Conservation (phyloP, 2,797 vertebrate species). For the Sylvilagus floridanus region DNA sequence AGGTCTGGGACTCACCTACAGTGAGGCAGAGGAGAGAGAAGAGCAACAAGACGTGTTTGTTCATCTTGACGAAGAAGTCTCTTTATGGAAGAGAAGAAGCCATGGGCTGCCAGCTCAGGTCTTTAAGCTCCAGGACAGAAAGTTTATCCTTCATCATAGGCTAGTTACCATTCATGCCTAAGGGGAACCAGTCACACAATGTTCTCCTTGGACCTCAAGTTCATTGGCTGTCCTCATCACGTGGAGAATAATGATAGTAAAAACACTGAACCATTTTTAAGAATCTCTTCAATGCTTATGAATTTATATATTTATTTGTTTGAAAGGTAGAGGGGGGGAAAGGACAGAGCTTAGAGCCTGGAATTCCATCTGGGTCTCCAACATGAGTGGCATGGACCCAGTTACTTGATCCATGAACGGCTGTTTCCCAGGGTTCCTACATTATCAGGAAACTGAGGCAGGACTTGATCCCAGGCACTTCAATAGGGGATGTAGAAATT, state of each 20-base stretch:
- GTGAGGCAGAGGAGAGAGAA: conserved; percentile 54
- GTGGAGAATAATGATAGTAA: background rate
- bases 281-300: background rate
- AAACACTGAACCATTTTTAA: background rate
- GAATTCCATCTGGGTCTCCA: no score
- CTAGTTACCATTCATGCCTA: conserved; percentile 51
- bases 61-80: conserved; percentile 51
- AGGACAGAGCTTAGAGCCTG: no score
- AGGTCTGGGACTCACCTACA: conserved; percentile 65
- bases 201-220: background rate
- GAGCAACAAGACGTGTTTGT: conserved; percentile 12
- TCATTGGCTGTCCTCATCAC: background rate
- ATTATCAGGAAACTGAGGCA: no score
- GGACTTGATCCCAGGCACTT: no score
- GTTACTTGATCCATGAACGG: no score
- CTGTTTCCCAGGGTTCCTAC: no score
- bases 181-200: background rate
- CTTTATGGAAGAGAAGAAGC: background rate
- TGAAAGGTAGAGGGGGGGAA: no score
- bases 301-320: no score
- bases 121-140: background rate
- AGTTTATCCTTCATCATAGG: background rate
- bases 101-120: background rate
- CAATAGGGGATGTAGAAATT: no score
- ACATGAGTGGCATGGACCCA: no score